phyloP scores from a whole-genome alignment of 30 jellyfish, hydroid and myxozoan genomes.

The Haliclystus octoradiatus region DNA sequence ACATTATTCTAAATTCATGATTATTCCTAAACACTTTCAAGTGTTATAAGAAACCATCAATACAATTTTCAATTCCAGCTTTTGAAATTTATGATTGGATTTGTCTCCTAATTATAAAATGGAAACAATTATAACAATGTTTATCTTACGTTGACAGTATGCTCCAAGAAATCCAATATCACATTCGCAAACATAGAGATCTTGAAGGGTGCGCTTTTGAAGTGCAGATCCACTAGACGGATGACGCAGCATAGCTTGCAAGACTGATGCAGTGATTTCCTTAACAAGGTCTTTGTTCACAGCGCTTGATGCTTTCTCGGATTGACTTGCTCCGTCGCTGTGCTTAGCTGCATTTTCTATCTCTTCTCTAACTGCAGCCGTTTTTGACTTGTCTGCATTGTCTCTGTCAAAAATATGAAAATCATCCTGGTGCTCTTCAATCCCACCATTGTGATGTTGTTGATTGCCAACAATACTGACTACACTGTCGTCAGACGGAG shows the following conservation, averaged over 20 bases:
- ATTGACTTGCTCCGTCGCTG: background rate
- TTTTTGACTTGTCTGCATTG: background rate
- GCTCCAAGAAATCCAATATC: constrained; percentile 75
- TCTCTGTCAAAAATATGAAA: background rate
- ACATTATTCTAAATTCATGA: no score
- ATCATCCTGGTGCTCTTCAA: background rate
- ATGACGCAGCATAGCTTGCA: constrained; percentile 28
- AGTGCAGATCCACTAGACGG: constrained; percentile 10
- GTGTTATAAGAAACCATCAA: no score
- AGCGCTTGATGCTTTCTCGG: background rate
- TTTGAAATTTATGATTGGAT: no score
- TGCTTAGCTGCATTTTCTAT: background rate
- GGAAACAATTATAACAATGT: no score
- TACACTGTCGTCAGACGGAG: background rate
- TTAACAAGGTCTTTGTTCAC: constrained; percentile 25
- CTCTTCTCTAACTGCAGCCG: background rate
- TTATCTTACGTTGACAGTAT: constrained; percentile 85
- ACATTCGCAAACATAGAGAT: constrained; percentile 74
- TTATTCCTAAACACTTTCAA: no score
- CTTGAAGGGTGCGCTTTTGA: constrained; percentile 60
- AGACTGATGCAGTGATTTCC: constrained; percentile 42
- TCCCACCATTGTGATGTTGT: background rate
- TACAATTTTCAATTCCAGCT: background rate
- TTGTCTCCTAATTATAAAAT: no score
- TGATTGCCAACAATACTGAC: background rate